Evolutionary conservation across 1,140 invertebrate species (phyloP).

Genomic region (Caenorhabditis tropicalis): DNA sequence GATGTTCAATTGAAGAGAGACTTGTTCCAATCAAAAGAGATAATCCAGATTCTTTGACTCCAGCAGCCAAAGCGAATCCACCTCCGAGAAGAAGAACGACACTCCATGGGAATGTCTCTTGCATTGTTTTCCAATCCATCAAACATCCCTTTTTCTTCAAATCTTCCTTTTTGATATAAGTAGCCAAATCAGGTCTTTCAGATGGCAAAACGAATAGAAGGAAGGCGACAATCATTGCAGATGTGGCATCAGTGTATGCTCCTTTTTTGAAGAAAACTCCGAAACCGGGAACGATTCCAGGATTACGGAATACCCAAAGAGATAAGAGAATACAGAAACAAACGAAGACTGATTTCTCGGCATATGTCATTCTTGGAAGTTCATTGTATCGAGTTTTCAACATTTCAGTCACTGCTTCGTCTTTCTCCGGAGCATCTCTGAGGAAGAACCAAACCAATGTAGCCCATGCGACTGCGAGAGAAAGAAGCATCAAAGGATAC

Average conservation of each 20-base stretch:
- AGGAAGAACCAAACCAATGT: slow-evolving; percentile 51
- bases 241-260: slow-evolving; percentile 73
- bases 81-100: slow-evolving; percentile 74
- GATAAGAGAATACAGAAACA: slow-evolving; percentile 82
- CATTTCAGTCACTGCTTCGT: slow-evolving; percentile 55
- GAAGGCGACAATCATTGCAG: slow-evolving; percentile 73
- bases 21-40: slow-evolving; percentile 64
- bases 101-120: slow-evolving; percentile 74
- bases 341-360: slow-evolving; percentile 80
- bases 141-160: slow-evolving; percentile 56
- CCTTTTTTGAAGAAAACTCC: slow-evolving; percentile 72
- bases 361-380: slow-evolving; percentile 68
- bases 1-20: slow-evolving; percentile 63
- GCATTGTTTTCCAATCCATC: slow-evolving; percentile 72
- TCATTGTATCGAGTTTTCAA: slow-evolving; percentile 46
- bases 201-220: slow-evolving; percentile 73
- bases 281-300: slow-evolving; percentile 82
- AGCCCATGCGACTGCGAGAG: slow-evolving; percentile 71
- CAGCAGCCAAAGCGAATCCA: slow-evolving; percentile 74
- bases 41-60: slow-evolving; percentile 66
- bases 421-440: slow-evolving; percentile 54
- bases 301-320: slow-evolving; percentile 87
- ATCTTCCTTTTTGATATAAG: slow-evolving; percentile 43
- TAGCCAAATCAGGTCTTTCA: slow-evolving; percentile 53
- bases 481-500: slow-evolving; percentile 72